Base-by-base conservation (phyloP, 2,113 vertebrate genomes). In the Boleophthalmus pectinirostris region DNA sequence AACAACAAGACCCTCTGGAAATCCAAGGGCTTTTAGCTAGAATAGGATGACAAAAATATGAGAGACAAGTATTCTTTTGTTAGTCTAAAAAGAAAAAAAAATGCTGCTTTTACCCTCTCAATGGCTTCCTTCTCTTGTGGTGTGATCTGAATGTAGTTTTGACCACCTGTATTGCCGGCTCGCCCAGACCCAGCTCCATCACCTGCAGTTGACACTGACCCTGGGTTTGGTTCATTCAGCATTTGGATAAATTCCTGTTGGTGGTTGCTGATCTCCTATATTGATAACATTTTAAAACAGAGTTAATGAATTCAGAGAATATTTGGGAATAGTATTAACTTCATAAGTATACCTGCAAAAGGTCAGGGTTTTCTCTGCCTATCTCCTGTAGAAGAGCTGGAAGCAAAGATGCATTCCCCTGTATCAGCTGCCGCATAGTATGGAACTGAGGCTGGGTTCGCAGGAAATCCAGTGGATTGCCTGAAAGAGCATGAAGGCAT, bases 41-140 rank as follows among this genome's bases (percentile, higher is more conserved):
- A 90, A 90, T 79, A 68, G 57, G 63, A 38, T 13, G 47, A 74
- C 6, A 76, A 0, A 66, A 3, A 13, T 60, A 20, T 25, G 21
- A 11, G 46, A 33, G 5, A 70, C 58, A 83, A 71, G 35, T 61
- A 33, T 61, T 61, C 25, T 3, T 33, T 11, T 20, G 15, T 18
- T 15, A 33, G 14, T 18, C 12, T 10, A 21, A 8, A 7, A 21
- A 7, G 11, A 45, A 46, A 51, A 13, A 29, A 20, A 13, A 38
- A 20, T n/a, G 15, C n/a, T 46, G 56, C 43, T 69, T n/a, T 95
- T 78, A 98, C 96, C 95, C 97, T 95, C 89, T 99, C 97, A 87
- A 99, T 98, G 92, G 97, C 97, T 94, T 98, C 96, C 89, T 98
- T 98, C 90, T 99, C 97, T 92, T 97, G 97, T 83, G 96, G 96